phyloP scores from a whole-genome alignment of 2,797 vertebrate species.

The Thaleichthys pacificus region DNA sequence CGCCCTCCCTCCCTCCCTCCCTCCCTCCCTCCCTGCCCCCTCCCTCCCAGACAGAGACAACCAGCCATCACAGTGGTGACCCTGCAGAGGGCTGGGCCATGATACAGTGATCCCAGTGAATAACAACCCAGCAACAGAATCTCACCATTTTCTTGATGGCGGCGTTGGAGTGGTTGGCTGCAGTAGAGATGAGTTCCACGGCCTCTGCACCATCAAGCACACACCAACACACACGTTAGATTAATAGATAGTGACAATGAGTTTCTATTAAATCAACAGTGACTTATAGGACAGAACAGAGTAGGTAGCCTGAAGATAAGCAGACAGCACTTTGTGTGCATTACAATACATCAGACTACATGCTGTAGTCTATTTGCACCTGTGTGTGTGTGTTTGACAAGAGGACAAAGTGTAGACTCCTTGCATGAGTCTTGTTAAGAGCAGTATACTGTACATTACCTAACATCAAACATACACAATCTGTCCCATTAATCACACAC shows the following conservation, averaged over 20 bases:
- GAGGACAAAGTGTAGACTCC: not conserved
- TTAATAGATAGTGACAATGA: not conserved
- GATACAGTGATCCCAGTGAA: not conserved
- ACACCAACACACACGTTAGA: conserved; percentile 14
- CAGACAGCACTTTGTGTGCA: not conserved
- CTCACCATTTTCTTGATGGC: conserved; percentile 97
- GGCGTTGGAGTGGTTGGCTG: conserved; percentile 95
- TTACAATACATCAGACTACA: conserved; percentile 1
- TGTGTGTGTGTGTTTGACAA: not conserved
- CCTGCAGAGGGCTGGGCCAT: not conserved
- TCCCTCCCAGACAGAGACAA: not conserved
- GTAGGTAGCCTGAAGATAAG: not conserved
- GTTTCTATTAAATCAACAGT: not conserved
- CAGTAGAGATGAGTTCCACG: conserved; percentile 93
- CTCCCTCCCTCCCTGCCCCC: not conserved
- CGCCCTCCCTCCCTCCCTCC: not conserved
- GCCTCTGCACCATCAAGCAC: conserved; percentile 79
- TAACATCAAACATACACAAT: conserved; percentile 9
- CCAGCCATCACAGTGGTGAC: not conserved
- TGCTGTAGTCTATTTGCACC: not conserved
- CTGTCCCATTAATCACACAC: conserved; percentile 19
- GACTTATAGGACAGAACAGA: not conserved
- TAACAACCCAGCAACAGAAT: conserved; percentile 11
- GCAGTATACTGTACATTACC: conserved; percentile 8
- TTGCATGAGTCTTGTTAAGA: not conserved